A percentile compares a stretch with the other conserved stretches of the same genome.
These are phyloP conservation scores for Polypterus senegalus DNA, from an alignment of 2,113 vertebrate species.

Conservation along the genomic window DNA sequence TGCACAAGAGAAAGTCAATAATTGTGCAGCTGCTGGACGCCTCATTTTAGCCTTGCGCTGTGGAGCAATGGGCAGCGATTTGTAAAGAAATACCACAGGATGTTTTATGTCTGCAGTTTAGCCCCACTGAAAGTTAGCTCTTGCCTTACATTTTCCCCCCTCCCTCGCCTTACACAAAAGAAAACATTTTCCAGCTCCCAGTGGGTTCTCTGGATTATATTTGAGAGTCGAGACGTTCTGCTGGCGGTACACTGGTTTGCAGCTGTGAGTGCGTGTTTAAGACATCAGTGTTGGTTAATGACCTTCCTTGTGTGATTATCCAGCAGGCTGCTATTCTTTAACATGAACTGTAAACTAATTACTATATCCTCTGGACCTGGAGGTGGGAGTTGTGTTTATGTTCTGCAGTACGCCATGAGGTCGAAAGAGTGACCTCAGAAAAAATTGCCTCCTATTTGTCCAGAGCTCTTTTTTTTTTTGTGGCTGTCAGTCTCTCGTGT, in stretches of 20 bases:
- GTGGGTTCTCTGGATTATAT: constrained; percentile 13
- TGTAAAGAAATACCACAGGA: constrained; percentile 30
- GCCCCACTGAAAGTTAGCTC: constrained; percentile 14
- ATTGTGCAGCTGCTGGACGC: constrained; percentile 10
- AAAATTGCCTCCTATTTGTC: constrained; percentile 36
- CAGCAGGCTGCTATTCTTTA: constrained; percentile 51
- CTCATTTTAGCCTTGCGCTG: constrained; percentile 18
- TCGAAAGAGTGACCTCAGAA: constrained; percentile 56
- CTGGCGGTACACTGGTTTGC: constrained; percentile 28
- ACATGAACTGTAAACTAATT: constrained; percentile 73
- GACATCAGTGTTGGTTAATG: constrained; percentile 55
- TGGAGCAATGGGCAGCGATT: constrained; percentile 27
- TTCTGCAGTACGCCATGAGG: constrained; percentile 60
- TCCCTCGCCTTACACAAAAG: constrained; percentile 16
- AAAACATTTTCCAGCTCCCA: constrained; percentile 24
- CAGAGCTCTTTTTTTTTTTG: constrained; percentile 32
- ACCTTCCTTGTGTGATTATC: constrained; percentile 55
- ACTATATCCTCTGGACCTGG: constrained; percentile 52
- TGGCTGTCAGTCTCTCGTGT: constrained; percentile 24
- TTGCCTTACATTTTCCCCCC: constrained; percentile 13
- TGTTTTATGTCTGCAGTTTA: constrained; percentile 27
- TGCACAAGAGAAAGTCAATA: constrained; percentile 10
- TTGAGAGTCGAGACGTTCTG: constrained; percentile 24
- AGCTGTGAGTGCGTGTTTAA: constrained; percentile 42
- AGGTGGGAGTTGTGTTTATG: constrained; percentile 59